A percentile compares a stretch with the other conserved stretches of the same genome.
Evolutionary conservation across 2,888 invertebrate genomes (phyloP).

Genomic region (Orthosia incerta): DNA sequence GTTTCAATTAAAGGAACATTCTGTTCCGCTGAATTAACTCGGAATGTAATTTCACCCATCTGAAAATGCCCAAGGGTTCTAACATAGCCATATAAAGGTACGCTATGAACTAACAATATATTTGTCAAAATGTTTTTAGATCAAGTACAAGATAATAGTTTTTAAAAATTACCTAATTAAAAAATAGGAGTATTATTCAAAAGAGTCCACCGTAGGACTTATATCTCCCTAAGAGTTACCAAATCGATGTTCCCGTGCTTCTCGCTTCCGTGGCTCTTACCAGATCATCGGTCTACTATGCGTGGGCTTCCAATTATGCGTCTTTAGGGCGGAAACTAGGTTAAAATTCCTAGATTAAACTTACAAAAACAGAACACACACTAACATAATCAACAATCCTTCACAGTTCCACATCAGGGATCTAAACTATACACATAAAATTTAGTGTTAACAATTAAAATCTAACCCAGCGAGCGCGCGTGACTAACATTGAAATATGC

Average conservation of each 20-base stretch:
- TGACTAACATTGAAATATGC: slow-evolving; percentile 88
- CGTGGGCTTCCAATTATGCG: background rate
- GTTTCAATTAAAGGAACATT: slow-evolving; percentile 45
- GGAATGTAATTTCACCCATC: slow-evolving; percentile 28
- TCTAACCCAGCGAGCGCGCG: slow-evolving; percentile 71
- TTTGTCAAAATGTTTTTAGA: background rate
- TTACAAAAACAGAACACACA: background rate
- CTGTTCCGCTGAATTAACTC: slow-evolving; percentile 32
- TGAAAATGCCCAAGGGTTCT: background rate
- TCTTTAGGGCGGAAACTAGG: background rate
- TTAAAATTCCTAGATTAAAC: background rate
- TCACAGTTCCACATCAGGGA: slow-evolving; percentile 3
- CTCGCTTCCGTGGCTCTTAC: no score
- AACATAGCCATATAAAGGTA: background rate
- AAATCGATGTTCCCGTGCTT: no score
- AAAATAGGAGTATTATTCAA: no score
- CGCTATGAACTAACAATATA: background rate
- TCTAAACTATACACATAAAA: slow-evolving; percentile 35
- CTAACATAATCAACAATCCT: slow-evolving; percentile 6
- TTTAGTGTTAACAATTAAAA: slow-evolving; percentile 63
- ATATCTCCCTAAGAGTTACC: no score
- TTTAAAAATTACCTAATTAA: no score
- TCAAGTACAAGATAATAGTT: no score
- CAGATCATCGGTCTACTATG: background rate
- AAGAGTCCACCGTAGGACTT: no score